phyloP scores from a whole-genome alignment of 1,140 invertebrate species.

The Drosophila funebris region DNA sequence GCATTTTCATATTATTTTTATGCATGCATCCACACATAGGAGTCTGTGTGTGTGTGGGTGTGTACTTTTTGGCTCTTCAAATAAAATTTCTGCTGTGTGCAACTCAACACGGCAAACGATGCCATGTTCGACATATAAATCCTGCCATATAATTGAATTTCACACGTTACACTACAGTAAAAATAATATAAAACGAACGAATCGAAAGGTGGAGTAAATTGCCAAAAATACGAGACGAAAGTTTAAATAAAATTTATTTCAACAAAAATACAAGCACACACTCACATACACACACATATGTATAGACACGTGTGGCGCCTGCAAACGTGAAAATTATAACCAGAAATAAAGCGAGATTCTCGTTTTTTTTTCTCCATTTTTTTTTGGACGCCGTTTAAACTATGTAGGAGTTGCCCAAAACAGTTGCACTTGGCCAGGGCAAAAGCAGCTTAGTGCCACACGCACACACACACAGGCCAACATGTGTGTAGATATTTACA shows the following conservation, averaged over 20 bases:
- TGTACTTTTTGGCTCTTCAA: slow-evolving; percentile 41
- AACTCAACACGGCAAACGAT: slow-evolving; percentile 34
- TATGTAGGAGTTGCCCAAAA: slow-evolving; percentile 35
- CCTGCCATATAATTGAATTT: slow-evolving; percentile 80
- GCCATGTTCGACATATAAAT: slow-evolving; percentile 76
- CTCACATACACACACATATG: slow-evolving; percentile 25
- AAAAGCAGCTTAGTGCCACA: slow-evolving; percentile 36
- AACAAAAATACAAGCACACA: slow-evolving; percentile 68
- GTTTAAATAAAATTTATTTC: slow-evolving; percentile 82
- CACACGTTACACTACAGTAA: slow-evolving; percentile 65
- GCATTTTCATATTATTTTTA: slow-evolving; percentile 61
- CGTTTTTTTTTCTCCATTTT: no score
- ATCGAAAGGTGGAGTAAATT: slow-evolving; percentile 17
- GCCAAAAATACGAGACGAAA: slow-evolving; percentile 62
- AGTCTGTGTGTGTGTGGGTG: slow-evolving; percentile 11
- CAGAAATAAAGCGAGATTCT: slow-evolving; percentile 15
- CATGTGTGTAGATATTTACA: slow-evolving; percentile 57
- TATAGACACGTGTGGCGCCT: slow-evolving; percentile 33
- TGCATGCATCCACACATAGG: slow-evolving; percentile 2
- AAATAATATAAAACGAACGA: slow-evolving; percentile 34
- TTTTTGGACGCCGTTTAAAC: slow-evolving; percentile 25
- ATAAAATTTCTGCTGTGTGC: slow-evolving; percentile 51
- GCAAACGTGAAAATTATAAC: slow-evolving; percentile 72
- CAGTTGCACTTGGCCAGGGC: slow-evolving; percentile 7
- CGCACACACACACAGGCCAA: not conserved